Base-by-base conservation (phyloP, 2,113 vertebrate species). In the Nothobranchius kuhntae region DNA sequence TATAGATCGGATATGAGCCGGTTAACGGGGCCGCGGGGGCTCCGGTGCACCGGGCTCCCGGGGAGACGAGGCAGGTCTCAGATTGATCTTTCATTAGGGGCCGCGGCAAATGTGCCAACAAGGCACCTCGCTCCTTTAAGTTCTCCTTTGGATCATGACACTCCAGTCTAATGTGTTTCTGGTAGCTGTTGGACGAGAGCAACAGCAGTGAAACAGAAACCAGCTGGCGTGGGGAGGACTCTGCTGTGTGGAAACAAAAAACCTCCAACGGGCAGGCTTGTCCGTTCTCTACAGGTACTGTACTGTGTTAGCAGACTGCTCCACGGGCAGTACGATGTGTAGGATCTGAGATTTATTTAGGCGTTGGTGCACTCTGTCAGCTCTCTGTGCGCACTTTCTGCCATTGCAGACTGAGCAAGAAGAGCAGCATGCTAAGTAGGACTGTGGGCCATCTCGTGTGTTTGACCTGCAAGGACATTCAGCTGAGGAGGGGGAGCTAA, bases 81-180 rank as follows among this genome's bases (percentile, higher is more conserved):
- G 71, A 91, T 90, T 89, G 88, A 91, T 91, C 89, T 91, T 89
- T 82, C 85, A 89, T 90, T 86, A 80, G 71, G 70, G 79, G 72
- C 78, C 78, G 26, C 21, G 13, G 64, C 72, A 81, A 86, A 87
- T 83, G 85, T 88, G 84, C 78, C 73, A 65, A 68, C 66, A 50
- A 86, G 82, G 82, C 77, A 84, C 71, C 76, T 84, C 74, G 30
- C 73, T 78, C 75, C 82, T 88, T 84, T 80, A 84, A 89, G 74
- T 86, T 82, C 65, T 76, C 69, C 70, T 66, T 73, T 66, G 59
- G 69, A 84, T 85, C 68, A 62, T 74, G 79, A 87, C 87, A 77
- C 82, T 86, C 81, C 78, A 77, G 81, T 82, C 82, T 78, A 81
- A 89, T 74, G 83, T 59, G 76, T 74, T 55, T 82, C 81, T 59